Conservation (phyloP, 2,888 invertebrate species). For the Suillia variegata region DNA sequence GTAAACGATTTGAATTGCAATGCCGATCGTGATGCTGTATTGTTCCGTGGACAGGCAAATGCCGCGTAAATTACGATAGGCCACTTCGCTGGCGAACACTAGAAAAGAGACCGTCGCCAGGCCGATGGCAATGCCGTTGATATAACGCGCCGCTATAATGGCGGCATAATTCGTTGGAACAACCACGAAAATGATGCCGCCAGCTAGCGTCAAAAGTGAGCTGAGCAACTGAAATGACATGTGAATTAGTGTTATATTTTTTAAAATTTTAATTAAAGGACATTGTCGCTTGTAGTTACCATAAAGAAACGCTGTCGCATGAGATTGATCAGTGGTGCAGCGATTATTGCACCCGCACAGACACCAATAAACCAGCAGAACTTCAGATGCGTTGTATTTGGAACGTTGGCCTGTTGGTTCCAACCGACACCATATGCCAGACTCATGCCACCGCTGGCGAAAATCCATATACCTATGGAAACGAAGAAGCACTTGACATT, state of each 20-base stretch:
- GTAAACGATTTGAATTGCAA: constrained; percentile 42
- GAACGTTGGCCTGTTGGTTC: constrained; percentile 25
- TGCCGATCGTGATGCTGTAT: constrained; percentile 37
- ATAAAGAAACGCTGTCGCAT: too few relatives aligned
- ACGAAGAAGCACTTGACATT: too few relatives aligned
- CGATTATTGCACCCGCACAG: constrained; percentile 42
- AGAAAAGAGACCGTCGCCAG: constrained; percentile 43
- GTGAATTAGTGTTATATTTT: neutral
- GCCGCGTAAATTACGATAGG: constrained; percentile 34
- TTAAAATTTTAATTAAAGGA: neutral
- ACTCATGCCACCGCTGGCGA: constrained; percentile 51
- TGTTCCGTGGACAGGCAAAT: constrained; percentile 39
- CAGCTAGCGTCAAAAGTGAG: constrained; percentile 37
- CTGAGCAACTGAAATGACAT: constrained; percentile 22
- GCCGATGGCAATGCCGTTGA: constrained; percentile 49
- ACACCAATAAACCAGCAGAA: constrained; percentile 51
- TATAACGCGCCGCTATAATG: constrained; percentile 44
- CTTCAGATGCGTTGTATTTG: constrained; percentile 32
- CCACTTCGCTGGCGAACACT: constrained; percentile 45
- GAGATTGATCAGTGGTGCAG: constrained; percentile 31
- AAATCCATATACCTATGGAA: too few relatives aligned
- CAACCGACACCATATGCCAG: constrained; percentile 46
- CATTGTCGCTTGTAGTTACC: constrained; percentile 31
- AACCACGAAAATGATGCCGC: constrained; percentile 43
- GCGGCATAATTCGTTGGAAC: constrained; percentile 34